Percentiles rank a stretch among this genome's conserved stretches.
These are phyloP conservation scores for Vanacampus margaritifer DNA, from an alignment of 2,113 vertebrate species.

Conservation along the genomic window DNA sequence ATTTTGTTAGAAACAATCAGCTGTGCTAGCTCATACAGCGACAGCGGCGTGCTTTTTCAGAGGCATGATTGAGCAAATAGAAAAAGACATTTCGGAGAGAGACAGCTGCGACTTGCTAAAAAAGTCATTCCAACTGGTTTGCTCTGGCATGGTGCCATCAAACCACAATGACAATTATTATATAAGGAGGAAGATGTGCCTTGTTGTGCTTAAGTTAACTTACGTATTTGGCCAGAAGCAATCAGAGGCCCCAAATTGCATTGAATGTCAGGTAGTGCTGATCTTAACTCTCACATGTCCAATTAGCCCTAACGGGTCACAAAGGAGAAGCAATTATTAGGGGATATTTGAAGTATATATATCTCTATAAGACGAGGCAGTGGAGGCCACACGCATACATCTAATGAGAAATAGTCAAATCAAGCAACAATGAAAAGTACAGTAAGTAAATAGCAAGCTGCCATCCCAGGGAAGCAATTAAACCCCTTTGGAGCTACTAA, in stretches of 20 bases:
- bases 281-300: constrained; percentile 32
- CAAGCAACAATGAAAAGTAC: constrained; percentile 55
- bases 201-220: constrained; percentile 24
- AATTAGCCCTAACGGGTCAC: constrained; percentile 42
- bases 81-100: not conserved
- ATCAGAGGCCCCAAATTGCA: constrained; percentile 5
- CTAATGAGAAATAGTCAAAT: constrained; percentile 38
- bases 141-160: not conserved
- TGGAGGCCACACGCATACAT: constrained; percentile 49
- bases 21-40: constrained; percentile 9
- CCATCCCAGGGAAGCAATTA: constrained; percentile 61
- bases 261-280: constrained; percentile 38
- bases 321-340: constrained; percentile 39
- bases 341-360: constrained; percentile 43
- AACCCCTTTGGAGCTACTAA: constrained; percentile 51
- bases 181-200: constrained; percentile 17
- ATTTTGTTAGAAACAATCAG: not conserved
- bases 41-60: not conserved
- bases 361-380: constrained; percentile 28
- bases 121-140: constrained; percentile 3
- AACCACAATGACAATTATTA: constrained; percentile 23
- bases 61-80: constrained; percentile 8
- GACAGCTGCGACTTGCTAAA: constrained; percentile 1
- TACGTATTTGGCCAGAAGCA: constrained; percentile 3
- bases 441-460: constrained; percentile 59